Conservation (phyloP, 2,113 vertebrate species). For the Hydrochoerus hydrochaeris region DNA sequence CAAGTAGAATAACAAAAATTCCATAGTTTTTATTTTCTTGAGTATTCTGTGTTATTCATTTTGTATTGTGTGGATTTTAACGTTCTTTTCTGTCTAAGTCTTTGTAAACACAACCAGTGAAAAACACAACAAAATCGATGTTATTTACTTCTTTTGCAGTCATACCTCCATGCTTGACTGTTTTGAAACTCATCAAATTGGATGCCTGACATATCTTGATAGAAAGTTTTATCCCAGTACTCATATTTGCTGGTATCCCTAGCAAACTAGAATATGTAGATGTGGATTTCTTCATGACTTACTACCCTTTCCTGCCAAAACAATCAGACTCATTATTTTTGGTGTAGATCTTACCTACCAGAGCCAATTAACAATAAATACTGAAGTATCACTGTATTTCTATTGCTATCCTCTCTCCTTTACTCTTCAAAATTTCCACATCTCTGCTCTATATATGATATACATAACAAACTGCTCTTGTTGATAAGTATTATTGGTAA, state of each 20-base stretch:
- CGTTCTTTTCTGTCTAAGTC: not conserved
- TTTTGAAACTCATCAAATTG: not conserved
- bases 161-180: not conserved
- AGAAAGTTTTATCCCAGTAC: not conserved
- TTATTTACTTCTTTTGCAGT: not conserved
- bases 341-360: not conserved
- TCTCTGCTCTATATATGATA: not conserved
- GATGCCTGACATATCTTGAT: not conserved
- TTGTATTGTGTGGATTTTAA: not conserved
- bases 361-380: not conserved
- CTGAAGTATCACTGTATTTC: not conserved
- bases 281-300: not conserved
- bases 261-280: not conserved
- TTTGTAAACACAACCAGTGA: not conserved
- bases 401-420: not conserved
- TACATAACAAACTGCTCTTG: not conserved
- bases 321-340: not conserved
- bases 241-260: not conserved
- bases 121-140: not conserved
- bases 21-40: not conserved
- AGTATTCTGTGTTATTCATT: not conserved
- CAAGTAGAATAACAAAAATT: not conserved
- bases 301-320: not conserved
- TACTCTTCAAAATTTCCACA: not conserved
- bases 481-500: not conserved